These are phyloP conservation scores for Lepidothrix coronata DNA, from an alignment of 2,113 vertebrate genomes.

Conservation along the genomic window DNA sequence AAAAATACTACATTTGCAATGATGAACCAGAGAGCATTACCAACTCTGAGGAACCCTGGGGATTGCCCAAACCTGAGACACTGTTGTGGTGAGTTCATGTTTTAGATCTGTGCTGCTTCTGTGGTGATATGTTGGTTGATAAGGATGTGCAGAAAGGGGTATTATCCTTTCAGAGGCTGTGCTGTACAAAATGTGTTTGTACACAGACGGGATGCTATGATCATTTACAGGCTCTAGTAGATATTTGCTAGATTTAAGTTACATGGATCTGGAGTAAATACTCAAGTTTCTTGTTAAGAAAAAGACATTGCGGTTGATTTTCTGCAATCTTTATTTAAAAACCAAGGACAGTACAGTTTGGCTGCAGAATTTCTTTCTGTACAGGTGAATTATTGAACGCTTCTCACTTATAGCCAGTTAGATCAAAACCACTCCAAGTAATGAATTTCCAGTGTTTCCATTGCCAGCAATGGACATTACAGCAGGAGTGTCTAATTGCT, in stretches of 20 bases:
- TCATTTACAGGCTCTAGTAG: not conserved
- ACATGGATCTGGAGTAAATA: not conserved
- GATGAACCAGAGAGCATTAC: not conserved
- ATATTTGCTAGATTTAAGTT: not conserved
- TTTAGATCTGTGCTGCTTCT: not conserved
- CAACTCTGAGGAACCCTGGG: not conserved
- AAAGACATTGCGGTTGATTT: not conserved
- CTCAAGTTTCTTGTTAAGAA: not conserved
- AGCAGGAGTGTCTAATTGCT: not conserved
- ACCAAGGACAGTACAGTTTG: not conserved
- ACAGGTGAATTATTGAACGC: not conserved
- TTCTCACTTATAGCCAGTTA: not conserved
- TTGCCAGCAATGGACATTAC: slow-evolving; percentile 49
- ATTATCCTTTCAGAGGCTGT: not conserved
- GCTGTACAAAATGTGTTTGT: not conserved
- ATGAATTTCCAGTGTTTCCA: not conserved
- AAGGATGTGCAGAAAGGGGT: not conserved
- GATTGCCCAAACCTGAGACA: not conserved
- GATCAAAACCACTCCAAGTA: not conserved
- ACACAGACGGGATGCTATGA: not conserved
- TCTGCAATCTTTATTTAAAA: slow-evolving; percentile 56
- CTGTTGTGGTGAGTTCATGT: accelerated
- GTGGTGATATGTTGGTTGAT: not conserved
- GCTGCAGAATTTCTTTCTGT: not conserved
- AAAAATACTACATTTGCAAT: not conserved